Conservation (phyloP, 2,113 vertebrate species). For the Corydoras maculifer region DNA sequence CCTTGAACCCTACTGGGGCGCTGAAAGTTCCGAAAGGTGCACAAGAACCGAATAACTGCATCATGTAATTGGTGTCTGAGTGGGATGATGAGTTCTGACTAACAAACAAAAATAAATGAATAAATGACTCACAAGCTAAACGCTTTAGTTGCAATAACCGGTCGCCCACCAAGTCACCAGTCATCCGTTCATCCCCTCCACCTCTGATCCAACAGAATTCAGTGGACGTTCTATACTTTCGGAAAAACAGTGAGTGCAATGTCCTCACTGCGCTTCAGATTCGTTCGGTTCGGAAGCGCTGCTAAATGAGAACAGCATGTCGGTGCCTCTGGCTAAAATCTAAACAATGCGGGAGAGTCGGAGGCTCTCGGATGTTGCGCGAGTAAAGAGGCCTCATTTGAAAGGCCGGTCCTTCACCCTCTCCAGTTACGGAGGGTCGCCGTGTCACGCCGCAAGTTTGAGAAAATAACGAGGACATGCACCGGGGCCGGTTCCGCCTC, state of each 20-base stretch:
- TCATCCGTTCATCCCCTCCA: not conserved
- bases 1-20: too few relatives aligned
- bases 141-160: not conserved
- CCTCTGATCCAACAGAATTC: not conserved
- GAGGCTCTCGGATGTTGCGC: not conserved
- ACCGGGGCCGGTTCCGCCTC: not conserved
- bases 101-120: not conserved
- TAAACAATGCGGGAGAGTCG: slow-evolving; percentile 2
- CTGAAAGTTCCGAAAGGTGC: too few relatives aligned
- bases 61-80: too few relatives aligned
- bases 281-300: not conserved
- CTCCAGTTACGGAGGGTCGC: not conserved
- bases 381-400: not conserved
- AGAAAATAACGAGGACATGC: too few relatives aligned
- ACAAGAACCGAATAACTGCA: too few relatives aligned
- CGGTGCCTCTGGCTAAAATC: slow-evolving; percentile 5
- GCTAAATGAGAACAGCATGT: slow-evolving; percentile 28
- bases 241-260: not conserved
- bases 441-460: too few relatives aligned
- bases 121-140: not conserved
- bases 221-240: slow-evolving; percentile 2
- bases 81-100: not conserved
- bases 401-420: not conserved
- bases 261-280: not conserved
- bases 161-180: too few relatives aligned